Conservation (phyloP, 2,113 vertebrate species). For the Ibidorhyncha struthersii region DNA sequence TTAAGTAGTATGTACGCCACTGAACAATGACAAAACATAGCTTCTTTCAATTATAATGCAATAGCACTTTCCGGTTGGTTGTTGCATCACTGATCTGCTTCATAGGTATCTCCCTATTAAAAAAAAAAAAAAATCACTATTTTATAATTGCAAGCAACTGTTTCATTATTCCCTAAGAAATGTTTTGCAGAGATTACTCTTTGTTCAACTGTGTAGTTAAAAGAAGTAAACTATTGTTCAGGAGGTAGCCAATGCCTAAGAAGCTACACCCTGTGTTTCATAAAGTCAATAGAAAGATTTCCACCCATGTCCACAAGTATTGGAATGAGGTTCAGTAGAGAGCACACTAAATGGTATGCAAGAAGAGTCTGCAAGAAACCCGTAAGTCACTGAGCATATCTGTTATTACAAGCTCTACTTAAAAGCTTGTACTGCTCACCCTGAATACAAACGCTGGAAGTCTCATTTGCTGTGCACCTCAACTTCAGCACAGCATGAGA, state of each 20-base stretch:
- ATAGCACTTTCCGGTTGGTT: neutral
- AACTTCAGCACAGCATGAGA: neutral
- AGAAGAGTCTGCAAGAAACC: neutral
- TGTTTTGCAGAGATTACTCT: neutral
- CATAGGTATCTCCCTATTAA: neutral
- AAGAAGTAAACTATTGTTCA: neutral
- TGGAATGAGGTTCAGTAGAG: neutral
- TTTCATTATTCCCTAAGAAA: neutral
- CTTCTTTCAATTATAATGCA: neutral
- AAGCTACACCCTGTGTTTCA: neutral
- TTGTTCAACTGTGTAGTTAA: neutral
- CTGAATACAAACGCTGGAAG: accelerated
- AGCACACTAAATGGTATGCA: accelerated
- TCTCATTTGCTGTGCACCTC: neutral
- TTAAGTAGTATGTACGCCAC: neutral
- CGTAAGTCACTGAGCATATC: too few relatives aligned
- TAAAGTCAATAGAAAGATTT: neutral
- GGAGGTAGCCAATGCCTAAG: neutral
- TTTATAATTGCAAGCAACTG: neutral
- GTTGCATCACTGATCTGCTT: neutral
- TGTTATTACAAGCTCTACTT: neutral
- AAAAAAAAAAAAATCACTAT: neutral
- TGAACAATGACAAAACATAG: neutral
- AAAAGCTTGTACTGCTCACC: neutral
- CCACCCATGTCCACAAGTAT: accelerated